Base-by-base conservation (phyloP, 2,888 invertebrate genomes). In the Yponomeuta plumbellus region DNA sequence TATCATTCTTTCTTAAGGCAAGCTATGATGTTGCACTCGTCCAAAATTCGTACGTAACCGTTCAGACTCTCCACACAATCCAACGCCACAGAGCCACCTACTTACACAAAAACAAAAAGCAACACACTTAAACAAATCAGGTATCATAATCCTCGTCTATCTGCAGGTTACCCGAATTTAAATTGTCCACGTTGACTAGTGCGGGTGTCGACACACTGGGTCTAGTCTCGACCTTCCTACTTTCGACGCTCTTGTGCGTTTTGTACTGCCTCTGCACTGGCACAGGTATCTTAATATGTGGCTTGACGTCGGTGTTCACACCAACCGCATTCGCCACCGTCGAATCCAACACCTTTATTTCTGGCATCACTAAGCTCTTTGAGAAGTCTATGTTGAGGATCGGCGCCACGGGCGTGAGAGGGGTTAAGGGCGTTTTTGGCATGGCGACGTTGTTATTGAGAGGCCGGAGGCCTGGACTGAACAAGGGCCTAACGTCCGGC, bases 81-180 rank as follows among this genome's bases (percentile, higher is more conserved):
- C 34, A 34, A 34, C 34, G 34, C 34, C 34, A 52, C 13, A 52
- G 17, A 52, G 17, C 3, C 13, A 13, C 13, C 13, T 52, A 52
- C 44, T 52, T 52, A 52, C 52, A 64, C 23, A 65, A 66, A 76
- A 77, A 80, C 73, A 77, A 76, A 79, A 76, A 76, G 70, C 72
- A 75, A 77, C 71, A 17, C 44, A 52, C 44, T 52, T 52, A 52
- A 52, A 13, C 68, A 71, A 84, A 75, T 92, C 88, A 92, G 81
- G 91, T 90, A 86, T 92, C 92, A 74, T 92, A 92, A 81, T 92
- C 92, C 76, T 92, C 92, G 66, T 92, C 92, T 64, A 91, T 88
- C 72, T 91, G 87, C 72, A 91, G 74, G 70, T 89, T 85, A 10
- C 87, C 88, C 64, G 88, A 84, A 73, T 86, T 87, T 67, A 88